phyloP scores from a whole-genome alignment of 2,113 vertebrate genomes.

The Pterocles orientalis region DNA sequence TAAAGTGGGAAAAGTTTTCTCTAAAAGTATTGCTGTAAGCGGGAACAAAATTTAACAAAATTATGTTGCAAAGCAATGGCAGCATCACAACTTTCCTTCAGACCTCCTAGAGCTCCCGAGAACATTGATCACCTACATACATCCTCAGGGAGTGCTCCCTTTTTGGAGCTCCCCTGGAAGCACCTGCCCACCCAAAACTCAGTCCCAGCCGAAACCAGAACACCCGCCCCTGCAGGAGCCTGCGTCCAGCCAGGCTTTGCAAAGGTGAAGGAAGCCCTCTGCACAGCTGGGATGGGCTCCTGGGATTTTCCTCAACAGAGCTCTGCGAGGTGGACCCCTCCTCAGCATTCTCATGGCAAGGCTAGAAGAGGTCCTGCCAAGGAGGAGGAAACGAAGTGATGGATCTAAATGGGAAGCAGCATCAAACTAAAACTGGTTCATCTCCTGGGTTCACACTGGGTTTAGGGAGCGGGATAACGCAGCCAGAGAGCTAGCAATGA shows the following conservation, averaged over 20 bases:
- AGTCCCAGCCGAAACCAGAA: too few relatives aligned
- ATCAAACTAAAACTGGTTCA: not conserved
- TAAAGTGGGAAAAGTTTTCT: not conserved
- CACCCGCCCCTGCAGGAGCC: fast-evolving
- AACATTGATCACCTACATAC: not conserved
- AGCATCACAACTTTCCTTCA: not conserved
- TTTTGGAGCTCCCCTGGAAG: not conserved
- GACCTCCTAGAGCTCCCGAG: not conserved
- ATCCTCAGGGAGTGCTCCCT: not conserved
- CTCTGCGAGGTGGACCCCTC: not conserved
- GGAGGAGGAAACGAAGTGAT: not conserved
- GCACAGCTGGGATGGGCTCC: not conserved
- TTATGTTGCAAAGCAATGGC: not conserved
- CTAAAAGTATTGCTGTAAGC: not conserved
- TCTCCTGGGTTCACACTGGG: not conserved
- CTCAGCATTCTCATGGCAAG: not conserved
- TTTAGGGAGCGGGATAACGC: not conserved
- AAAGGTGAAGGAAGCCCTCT: not conserved
- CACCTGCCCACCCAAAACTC: not conserved
- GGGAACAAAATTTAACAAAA: not conserved
- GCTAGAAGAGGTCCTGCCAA: not conserved
- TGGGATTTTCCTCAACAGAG: not conserved
- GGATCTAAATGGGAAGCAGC: not conserved
- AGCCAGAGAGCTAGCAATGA: not conserved
- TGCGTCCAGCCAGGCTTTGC: not conserved